Evolutionary conservation across 2,888 invertebrate genomes (phyloP), one percentile per base, ranked within the genome.

Genomic region (Caenorhabditis imperialis): DNA sequence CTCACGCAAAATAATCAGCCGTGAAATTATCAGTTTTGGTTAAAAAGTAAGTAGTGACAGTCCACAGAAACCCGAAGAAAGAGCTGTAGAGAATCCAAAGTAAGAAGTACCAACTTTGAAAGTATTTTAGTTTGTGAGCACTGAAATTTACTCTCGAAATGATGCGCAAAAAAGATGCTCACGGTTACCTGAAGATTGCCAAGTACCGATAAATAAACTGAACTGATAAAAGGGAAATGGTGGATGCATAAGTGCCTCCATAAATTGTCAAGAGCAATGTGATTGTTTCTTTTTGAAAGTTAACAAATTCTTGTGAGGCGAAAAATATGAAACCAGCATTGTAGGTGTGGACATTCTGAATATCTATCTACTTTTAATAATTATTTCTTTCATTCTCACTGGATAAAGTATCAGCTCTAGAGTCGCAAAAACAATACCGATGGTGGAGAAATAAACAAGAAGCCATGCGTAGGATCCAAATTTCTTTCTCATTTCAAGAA

Each of bases 381-480:
- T 16, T 10, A 18, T n/a, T 16, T 2, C 3, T 10, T 16, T 23
- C 25, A 53, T 18, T 25, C 44, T 42, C 22, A 60, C 60, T 40
- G 60, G 60, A n/a, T 40, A 60, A 25, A 60, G 22, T 4, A 60
- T 14, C 18, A 50, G 14, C 16, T 50, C 60, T 0, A 40, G 6
- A 10, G 50, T 48, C 1, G 60, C 60, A 18, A 60, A 60, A 10
- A 50, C 4, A 7, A 60, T 60, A 0, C 60, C 60, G 8, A 60
- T 16, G 0, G 22, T 20, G 1, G 50, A 40, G 33, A 60, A 60
- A 10, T 40, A 10, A 2, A 50, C 22, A 20, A 60, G n/a, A 0
- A 60, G 60, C 10, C 50, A 50, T n/a, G 38, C 37, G 22, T 60
- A 60, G 20, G 40, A 40, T 30, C 60, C 60, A 33, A 60, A 50